Evolutionary conservation across 2,113 vertebrate species (phyloP).

Genomic region (Syrrhaptes paradoxus): DNA sequence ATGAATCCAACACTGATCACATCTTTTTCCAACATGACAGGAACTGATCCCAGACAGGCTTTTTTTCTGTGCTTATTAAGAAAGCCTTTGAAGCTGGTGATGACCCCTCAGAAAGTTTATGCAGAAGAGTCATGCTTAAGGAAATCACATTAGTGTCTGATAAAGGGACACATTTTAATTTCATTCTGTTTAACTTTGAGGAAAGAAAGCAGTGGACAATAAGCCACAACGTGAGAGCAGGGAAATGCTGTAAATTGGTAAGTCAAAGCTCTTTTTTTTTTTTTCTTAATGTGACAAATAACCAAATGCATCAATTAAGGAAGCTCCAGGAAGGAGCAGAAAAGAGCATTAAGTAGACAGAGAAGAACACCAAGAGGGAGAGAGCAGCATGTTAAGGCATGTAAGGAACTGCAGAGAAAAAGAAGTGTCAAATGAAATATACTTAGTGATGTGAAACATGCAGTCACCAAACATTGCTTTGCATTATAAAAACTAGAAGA

Average conservation of each 20-base stretch:
- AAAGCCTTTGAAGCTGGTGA: conserved; percentile 45
- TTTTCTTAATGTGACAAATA: conserved; percentile 6
- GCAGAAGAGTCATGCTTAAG: background rate
- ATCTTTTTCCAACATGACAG: conserved; percentile 63
- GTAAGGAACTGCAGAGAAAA: conserved; percentile 22
- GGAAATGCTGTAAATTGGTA: background rate
- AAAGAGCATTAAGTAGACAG: conserved; percentile 48
- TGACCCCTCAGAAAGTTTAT: conserved; percentile 29
- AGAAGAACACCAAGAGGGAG: conserved; percentile 36
- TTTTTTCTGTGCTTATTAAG: conserved; percentile 18
- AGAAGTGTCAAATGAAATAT: conserved; percentile 63
- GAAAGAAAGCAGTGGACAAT: background rate
- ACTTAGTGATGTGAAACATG: conserved; percentile 54
- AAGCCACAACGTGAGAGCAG: background rate
- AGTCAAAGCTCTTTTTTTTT: background rate
- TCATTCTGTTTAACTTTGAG: background rate
- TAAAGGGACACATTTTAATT: conserved; percentile 21
- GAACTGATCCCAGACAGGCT: conserved; percentile 43
- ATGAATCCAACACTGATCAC: conserved; percentile 1
- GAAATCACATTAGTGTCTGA: background rate
- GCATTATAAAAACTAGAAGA: conserved; percentile 38
- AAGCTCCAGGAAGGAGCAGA: conserved; percentile 40
- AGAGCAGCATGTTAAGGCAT: conserved; percentile 39
- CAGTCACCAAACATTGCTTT: conserved; percentile 26
- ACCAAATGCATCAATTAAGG: conserved; percentile 26